These are phyloP conservation scores for Brachionus koreanus DNA, from an alignment of 1,140 invertebrate genomes.

Conservation along the genomic window DNA sequence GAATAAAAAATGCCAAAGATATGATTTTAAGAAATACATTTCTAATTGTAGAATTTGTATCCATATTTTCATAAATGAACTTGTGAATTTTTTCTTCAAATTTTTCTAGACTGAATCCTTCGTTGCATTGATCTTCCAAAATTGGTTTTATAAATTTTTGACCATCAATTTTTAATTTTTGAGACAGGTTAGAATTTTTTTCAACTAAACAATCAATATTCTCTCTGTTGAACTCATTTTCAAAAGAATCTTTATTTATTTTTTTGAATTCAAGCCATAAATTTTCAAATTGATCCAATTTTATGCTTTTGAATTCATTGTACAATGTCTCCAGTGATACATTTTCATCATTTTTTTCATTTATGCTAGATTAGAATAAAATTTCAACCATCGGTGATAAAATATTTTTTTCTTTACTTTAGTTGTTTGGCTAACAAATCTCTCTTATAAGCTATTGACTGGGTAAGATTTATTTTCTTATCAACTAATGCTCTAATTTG, in stretches of 20 bases:
- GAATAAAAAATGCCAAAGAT: background rate
- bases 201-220: background rate
- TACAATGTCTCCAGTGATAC: background rate
- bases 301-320: background rate
- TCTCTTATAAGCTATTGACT: background rate
- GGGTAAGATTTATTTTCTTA: constrained; percentile 11
- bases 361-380: background rate
- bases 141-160: background rate
- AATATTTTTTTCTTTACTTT: background rate
- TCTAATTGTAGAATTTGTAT: background rate
- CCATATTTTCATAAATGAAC: constrained; percentile 24
- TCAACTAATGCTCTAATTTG: background rate
- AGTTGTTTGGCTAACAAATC: background rate
- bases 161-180: constrained; percentile 14
- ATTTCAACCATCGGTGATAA: background rate
- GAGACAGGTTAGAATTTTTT: background rate
- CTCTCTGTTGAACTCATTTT: constrained; percentile 28
- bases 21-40: background rate
- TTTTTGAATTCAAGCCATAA: constrained; percentile 7
- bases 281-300: background rate
- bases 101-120: background rate
- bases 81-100: constrained; percentile 20
- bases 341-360: background rate
- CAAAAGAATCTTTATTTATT: background rate
- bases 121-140: background rate